Base-by-base conservation (phyloP, 2,113 vertebrate species). In the Myiagra hebetior region DNA sequence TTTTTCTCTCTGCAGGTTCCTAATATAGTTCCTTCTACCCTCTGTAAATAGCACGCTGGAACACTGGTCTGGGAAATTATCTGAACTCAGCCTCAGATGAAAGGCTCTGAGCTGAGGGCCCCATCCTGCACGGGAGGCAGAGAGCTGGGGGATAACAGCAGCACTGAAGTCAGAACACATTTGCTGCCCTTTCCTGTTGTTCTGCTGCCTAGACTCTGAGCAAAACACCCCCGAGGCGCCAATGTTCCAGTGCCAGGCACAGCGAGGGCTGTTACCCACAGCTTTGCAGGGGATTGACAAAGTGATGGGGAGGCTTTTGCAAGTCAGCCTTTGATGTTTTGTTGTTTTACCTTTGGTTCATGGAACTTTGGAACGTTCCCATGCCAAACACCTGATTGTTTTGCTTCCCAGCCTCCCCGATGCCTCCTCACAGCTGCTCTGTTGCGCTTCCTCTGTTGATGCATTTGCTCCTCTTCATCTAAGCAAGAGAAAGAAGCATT, bases 81-180 rank as follows among this genome's bases (percentile, higher is more conserved):
- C 69, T 73, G 74, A 90, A 26, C 65, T 68, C 85, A 90, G 53
- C 21, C 69, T 33, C 53, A 33, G 62, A 70, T n/a, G 68, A 33
- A 39, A 70, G 52, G 62, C 8, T 15, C 5, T 2, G 57, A 82
- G 65, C 77, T 18, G 52, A 42, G 78, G 26, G 75, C 7, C 2
- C 0, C n/a, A 42, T 74, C 74, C 78, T 64, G 87, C 75, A 49
- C 0, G 0, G 55, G 41, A 42, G 47, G 2, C 24, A 7, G 33
- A 31, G 59, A 42, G 53, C 53, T 53, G 64, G 41, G 26, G 30
- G 24, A 12, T 1, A 24, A 2, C 27, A 55, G 63, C 64, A 53
- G 37, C 9, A 0, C 7, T 22, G n/a, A 62, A 75, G 59, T 47
- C 78, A 72, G 42, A 89, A 27, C 24, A 11, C 21, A 31, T 84